phyloP scores from a whole-genome alignment of 2,888 invertebrate genomes.

The Cantharis flavilabris region DNA sequence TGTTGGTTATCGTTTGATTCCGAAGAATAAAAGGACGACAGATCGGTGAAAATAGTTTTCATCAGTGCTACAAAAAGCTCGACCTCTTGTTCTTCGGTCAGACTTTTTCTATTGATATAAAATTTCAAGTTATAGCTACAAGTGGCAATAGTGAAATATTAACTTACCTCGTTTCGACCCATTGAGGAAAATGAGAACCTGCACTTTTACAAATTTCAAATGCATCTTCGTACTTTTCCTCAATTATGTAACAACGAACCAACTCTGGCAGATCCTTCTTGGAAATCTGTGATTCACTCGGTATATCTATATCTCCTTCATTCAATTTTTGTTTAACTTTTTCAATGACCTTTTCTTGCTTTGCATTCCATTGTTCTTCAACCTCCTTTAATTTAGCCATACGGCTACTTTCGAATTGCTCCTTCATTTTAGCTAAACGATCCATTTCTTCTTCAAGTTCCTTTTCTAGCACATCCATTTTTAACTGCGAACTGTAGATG shows the following conservation, averaged over 20 bases:
- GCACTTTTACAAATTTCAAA: slow-evolving; percentile 44
- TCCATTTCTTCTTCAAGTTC: slow-evolving; percentile 63
- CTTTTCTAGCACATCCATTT: slow-evolving; percentile 58
- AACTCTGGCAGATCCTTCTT: slow-evolving; percentile 32
- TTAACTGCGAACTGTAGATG: slow-evolving; percentile 79
- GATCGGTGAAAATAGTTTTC: slow-evolving; percentile 36
- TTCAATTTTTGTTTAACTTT: slow-evolving; percentile 57
- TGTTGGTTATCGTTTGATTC: slow-evolving; percentile 42
- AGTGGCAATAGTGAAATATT: not conserved
- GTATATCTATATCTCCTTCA: not conserved
- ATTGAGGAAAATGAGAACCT: slow-evolving; percentile 21
- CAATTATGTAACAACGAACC: slow-evolving; percentile 56
- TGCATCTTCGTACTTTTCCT: slow-evolving; percentile 61
- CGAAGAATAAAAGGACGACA: slow-evolving; percentile 9
- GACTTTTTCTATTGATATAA: slow-evolving; percentile 26
- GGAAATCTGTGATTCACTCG: slow-evolving; percentile 11
- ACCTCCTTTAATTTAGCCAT: slow-evolving; percentile 53
- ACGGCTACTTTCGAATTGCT: slow-evolving; percentile 67
- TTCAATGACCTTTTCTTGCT: slow-evolving; percentile 58
- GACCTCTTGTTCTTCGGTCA: slow-evolving; percentile 34
- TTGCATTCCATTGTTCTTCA: slow-evolving; percentile 58
- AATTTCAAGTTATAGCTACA: not conserved
- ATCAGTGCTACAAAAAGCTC: slow-evolving; percentile 38
- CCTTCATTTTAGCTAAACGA: slow-evolving; percentile 41
- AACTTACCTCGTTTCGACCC: slow-evolving; percentile 24